A percentile compares a stretch with the other conserved stretches of the same genome.
phyloP scores from a whole-genome alignment of 1,140 invertebrate genomes.

The Eriocheir sinensis region DNA sequence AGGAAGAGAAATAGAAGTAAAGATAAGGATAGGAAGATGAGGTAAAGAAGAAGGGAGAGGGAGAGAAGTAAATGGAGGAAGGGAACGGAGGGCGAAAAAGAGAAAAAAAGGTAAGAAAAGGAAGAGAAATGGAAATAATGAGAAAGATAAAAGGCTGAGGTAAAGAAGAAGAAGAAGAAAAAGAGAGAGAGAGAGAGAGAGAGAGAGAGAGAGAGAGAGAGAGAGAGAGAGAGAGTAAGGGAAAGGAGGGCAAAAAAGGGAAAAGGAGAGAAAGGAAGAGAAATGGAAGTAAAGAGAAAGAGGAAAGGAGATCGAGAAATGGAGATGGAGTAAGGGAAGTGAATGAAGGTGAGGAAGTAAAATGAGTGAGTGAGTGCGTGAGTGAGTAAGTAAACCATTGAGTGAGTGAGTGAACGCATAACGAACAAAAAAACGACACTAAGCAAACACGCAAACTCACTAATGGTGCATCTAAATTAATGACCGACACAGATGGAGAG shows the following conservation, averaged over 20 bases:
- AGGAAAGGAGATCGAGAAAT: too few relatives aligned
- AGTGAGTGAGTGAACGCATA: neutral
- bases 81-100: too few relatives aligned
- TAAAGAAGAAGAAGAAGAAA: too few relatives aligned
- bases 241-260: neutral
- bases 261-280: neutral
- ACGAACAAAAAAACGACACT: neutral
- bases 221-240: neutral
- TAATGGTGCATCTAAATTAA: neutral
- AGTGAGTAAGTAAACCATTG: neutral
- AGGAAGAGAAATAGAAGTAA: too few relatives aligned
- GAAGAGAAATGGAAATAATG: too few relatives aligned
- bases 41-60: too few relatives aligned
- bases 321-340: neutral
- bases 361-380: neutral
- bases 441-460: neutral
- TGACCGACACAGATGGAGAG: neutral
- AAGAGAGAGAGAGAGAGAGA: too few relatives aligned
- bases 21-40: too few relatives aligned
- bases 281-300: neutral
- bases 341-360: neutral
- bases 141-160: too few relatives aligned
- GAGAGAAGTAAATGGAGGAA: too few relatives aligned
- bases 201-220: too few relatives aligned
- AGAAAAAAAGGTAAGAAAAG: too few relatives aligned